These are phyloP conservation scores for Bombyx huttoni DNA, from an alignment of 2,888 invertebrate species.

Conservation along the genomic window DNA sequence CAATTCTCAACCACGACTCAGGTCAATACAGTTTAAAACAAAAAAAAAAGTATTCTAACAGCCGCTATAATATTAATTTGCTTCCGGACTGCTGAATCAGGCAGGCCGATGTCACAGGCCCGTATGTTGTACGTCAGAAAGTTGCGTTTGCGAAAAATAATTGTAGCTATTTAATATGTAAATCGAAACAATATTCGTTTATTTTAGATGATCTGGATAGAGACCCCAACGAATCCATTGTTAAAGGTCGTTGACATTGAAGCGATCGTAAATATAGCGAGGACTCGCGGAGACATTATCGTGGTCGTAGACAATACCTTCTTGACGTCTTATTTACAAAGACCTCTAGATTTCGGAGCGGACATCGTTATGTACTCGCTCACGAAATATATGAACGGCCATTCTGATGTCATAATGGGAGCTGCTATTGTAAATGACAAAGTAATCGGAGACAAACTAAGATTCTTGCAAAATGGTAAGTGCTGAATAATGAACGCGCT, in stretches of 20 bases:
- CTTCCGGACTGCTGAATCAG: too few relatives aligned
- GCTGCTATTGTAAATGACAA: slow-evolving; percentile 83
- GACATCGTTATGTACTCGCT: slow-evolving; percentile 93
- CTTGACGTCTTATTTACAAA: slow-evolving; percentile 90
- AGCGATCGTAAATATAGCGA: slow-evolving; percentile 73
- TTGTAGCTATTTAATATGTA: too few relatives aligned
- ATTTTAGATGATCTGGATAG: slow-evolving; percentile 89
- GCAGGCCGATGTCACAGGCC: too few relatives aligned
- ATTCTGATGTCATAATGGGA: slow-evolving; percentile 98
- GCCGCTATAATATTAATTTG: too few relatives aligned
- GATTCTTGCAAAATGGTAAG: slow-evolving; percentile 90
- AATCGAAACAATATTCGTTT: slow-evolving; percentile 1
- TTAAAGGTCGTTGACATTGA: slow-evolving; percentile 91
- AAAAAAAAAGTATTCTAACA: too few relatives aligned
- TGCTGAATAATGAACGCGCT: slow-evolving; percentile 3
- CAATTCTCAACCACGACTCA: too few relatives aligned
- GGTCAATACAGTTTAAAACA: too few relatives aligned
- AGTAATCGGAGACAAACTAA: slow-evolving; percentile 78
- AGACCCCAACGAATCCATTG: slow-evolving; percentile 96
- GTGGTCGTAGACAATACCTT: slow-evolving; percentile 96
- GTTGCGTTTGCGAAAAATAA: too few relatives aligned
- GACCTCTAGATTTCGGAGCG: slow-evolving; percentile 91
- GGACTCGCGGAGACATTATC: slow-evolving; percentile 72
- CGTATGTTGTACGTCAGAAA: too few relatives aligned
- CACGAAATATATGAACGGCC: slow-evolving; percentile 99